Evolutionary conservation across 2,113 vertebrate species (phyloP).

Genomic region (Limnothrissa miodon): DNA sequence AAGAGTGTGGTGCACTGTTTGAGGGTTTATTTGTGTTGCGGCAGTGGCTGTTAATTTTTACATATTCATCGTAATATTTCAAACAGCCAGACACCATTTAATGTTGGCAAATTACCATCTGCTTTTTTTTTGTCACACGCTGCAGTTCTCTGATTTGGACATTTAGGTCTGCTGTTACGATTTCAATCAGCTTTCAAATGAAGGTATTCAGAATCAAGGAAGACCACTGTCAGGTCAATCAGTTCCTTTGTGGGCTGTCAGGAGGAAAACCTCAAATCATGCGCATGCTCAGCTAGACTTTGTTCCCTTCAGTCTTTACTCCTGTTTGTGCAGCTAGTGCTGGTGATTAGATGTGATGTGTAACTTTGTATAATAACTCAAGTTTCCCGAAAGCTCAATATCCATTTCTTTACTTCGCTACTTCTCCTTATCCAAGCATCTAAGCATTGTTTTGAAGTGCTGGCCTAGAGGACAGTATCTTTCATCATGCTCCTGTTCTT

Average conservation of each 20-base stretch:
- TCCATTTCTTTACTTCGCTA: neutral
- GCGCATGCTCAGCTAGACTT: neutral
- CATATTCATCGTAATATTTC: neutral
- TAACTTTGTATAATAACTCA: neutral
- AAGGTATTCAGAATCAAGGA: neutral
- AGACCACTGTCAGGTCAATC: neutral
- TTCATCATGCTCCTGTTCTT: neutral
- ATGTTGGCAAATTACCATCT: neutral
- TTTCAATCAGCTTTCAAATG: neutral
- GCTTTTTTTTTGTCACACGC: neutral
- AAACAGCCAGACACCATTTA: neutral
- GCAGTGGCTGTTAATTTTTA: neutral
- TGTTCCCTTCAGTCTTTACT: neutral
- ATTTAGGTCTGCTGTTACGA: neutral
- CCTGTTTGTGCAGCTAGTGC: neutral
- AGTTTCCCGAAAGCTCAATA: neutral
- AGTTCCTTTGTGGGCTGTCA: conserved; percentile 9
- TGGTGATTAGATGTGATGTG: neutral
- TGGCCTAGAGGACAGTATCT: neutral
- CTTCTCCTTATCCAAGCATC: neutral
- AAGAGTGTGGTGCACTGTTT: conserved; percentile 6
- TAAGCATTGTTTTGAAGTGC: neutral
- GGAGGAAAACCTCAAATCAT: neutral
- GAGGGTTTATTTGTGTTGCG: neutral
- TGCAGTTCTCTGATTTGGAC: neutral